Base-by-base conservation (phyloP, 2,888 invertebrate genomes). In the Cryptocheilus praepositus region DNA sequence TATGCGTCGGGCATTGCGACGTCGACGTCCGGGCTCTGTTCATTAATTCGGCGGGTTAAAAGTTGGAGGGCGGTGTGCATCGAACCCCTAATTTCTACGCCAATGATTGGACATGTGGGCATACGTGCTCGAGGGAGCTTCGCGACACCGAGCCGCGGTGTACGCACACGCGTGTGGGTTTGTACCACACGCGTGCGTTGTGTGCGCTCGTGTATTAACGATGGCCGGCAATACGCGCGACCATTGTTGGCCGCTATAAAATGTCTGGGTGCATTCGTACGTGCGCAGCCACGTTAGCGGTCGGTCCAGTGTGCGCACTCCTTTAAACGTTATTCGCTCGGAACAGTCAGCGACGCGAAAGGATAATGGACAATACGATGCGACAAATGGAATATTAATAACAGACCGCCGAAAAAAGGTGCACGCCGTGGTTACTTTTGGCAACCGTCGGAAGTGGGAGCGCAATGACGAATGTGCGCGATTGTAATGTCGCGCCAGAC, bases 301-400 rank as follows among this genome's bases (percentile, higher is more conserved):
- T 36, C 16, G 16, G 18, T 5, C 16, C 16, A 5, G 49, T 18
- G 49, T 18, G 49, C 49, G 67, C 59, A 61, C 70, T 65, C 76
- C 76, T 79, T 81, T 76, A 76, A 78, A 77, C 67, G 79, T 70
- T 70, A 76, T 73, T 81, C 80, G 77, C 58, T 68, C 55, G 80
- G 77, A 81, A 83, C 74, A 75, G 67, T 56, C 79, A 78, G 67
- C 79, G 79, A 82, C 68, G 80, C 78, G 79, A 80, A 81, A 80
- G 80, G 76, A 82, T 81, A 83, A 83, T 81, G 78, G 78, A 80
- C 79, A 73, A 79, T 77, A 64, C 73, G 69, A 70, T 58, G 76
- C 73, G 77, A 79, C 78, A 77, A 81, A 79, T 77, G 79, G 71
- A 79, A 83, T 81, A 81, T 74, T 76, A 67, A 65, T 67, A 68